Conservation (phyloP, 2,888 invertebrate genomes). For the Dolichomitus sp. region DNA sequence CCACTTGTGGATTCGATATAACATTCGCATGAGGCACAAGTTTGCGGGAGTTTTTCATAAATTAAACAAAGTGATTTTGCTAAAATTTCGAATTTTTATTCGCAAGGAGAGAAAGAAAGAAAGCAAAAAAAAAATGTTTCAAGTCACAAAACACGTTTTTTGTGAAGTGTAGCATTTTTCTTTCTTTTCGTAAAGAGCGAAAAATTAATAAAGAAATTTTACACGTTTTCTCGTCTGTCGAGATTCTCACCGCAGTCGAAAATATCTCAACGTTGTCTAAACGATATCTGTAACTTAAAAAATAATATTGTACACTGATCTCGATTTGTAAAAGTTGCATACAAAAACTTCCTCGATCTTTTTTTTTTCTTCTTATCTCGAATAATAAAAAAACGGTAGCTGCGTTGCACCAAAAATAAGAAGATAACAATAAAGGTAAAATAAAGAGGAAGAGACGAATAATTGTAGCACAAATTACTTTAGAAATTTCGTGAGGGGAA, state of each 20-base stretch:
- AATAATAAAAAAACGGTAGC: conserved; percentile 19
- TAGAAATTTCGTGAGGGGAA: conserved; percentile 27
- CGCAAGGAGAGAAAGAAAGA: not conserved
- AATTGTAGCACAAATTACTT: conserved; percentile 64
- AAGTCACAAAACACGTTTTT: not conserved
- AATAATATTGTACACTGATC: conserved; percentile 27
- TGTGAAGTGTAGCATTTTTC: not conserved
- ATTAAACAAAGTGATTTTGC: conserved; percentile 5
- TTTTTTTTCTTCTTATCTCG: conserved; percentile 18
- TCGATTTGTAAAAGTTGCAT: conserved; percentile 20
- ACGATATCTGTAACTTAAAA: conserved; percentile 14
- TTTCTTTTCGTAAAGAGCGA: not conserved
- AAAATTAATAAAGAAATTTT: not conserved
- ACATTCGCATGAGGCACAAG: not conserved
- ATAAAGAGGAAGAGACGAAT: conserved; percentile 32
- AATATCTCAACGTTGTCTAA: conserved; percentile 30
- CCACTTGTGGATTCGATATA: not conserved
- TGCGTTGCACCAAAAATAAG: conserved; percentile 27
- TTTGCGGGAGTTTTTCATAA: conserved; percentile 1
- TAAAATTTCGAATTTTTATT: not conserved
- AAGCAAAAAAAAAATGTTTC: not conserved
- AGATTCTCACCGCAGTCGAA: conserved; percentile 23
- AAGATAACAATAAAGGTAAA: not conserved
- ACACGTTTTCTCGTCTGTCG: not conserved
- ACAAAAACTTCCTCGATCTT: conserved; percentile 29